Conservation (phyloP, 2,113 vertebrate genomes). For the Sula dactylatra region DNA sequence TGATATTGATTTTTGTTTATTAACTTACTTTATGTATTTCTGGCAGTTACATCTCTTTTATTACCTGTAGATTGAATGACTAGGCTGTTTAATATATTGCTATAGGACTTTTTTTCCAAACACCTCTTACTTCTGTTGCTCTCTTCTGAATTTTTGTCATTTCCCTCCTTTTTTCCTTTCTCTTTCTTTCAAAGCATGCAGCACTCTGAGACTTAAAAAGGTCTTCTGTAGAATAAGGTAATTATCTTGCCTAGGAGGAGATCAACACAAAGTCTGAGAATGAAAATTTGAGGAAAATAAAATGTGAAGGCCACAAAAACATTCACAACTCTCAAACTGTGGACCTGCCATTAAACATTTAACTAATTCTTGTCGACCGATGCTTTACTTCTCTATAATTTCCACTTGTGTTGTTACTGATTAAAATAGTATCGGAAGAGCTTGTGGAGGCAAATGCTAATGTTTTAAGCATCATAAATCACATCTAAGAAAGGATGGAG, state of each 20-base stretch:
- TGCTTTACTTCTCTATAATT: not conserved
- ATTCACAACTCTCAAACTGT: not conserved
- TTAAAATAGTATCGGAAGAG: not conserved
- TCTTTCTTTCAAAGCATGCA: not conserved
- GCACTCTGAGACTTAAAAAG: not conserved
- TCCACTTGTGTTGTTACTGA: not conserved
- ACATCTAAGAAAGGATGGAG: not conserved
- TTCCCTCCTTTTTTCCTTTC: not conserved
- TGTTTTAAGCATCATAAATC: not conserved
- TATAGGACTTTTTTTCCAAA: not conserved
- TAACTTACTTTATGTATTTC: not conserved
- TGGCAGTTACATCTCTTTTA: not conserved
- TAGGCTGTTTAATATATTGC: not conserved
- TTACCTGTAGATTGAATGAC: not conserved
- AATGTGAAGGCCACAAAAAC: not conserved
- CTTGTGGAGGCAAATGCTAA: not conserved
- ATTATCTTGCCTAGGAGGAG: not conserved
- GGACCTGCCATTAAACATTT: not conserved
- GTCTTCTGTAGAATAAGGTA: not conserved
- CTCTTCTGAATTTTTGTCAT: not conserved
- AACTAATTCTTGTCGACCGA: not conserved
- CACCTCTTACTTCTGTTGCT: not conserved
- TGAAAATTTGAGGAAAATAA: not conserved
- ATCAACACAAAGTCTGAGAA: not conserved
- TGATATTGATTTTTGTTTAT: not conserved